Evolutionary conservation across 2,113 vertebrate genomes (phyloP), one percentile per base, ranked within the genome.

Genomic region (Mungos mungo): DNA sequence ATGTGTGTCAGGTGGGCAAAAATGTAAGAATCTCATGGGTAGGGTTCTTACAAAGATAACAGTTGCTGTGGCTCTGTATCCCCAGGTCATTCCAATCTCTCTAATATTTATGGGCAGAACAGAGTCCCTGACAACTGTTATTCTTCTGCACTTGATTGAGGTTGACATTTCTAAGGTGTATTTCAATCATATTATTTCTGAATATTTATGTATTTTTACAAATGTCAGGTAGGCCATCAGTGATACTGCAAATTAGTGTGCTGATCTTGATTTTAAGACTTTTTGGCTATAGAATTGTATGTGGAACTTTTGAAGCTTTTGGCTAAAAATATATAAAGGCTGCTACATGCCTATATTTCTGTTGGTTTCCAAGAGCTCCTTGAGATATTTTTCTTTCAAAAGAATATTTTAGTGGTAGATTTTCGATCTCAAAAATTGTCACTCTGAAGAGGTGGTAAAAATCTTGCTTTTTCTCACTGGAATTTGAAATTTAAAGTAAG

Each of bases 401-500:
- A 93, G 25, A 85, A 88, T 72, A 83, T 57, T 71, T 91, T 72
- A 86, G 86, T 77, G 87, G 10, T 88, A 88, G 93, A 85, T 81
- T 82, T 72, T 96, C 41, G 82, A 79, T 95, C 35, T 95, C 57
- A 91, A 94, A 96, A 94, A 83, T 76, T 63, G 84, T 71, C 94
- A 90, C 21, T 89, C 19, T 95, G 27, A 74, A 90, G 95, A 19
- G 12, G 23, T 95, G 81, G 89, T 88, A 84, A 96, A 85, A 95
- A 82, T 96, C 63, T 90, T 96, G 57, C 41, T 65, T 95, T 92
- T 88, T 60, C 74, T 93, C 38, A 82, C 13, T 92, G 3, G 29
- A 93, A 79, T 92, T 90, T 96, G 65, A 96, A 97, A 96, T 81
- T 95, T 84, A 92, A 98, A 96, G 45, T 63, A 85, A n/a, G 45